Evolutionary conservation across 2,113 vertebrate species (phyloP), one percentile per base, ranked within the genome.

Genomic region (Upupa epops): DNA sequence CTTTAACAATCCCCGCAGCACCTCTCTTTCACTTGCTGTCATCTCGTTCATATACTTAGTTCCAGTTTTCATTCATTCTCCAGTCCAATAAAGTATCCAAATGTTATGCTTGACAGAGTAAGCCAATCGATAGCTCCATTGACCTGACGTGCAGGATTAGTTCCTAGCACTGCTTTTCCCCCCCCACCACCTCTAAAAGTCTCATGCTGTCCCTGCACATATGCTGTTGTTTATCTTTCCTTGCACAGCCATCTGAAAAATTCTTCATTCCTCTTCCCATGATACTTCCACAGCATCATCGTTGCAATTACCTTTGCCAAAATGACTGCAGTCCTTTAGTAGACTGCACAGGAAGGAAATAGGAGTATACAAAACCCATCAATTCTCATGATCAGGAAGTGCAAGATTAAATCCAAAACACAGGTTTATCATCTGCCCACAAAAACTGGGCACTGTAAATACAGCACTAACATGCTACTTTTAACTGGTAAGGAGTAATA

Each of bases 191-290:
- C n/a, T n/a, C 61, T 83, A 78, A 37, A 83, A 86, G 73, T 75
- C 60, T 46, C 63, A 31, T 20, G 45, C 19, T 90, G 68, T 58
- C 71, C 77, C 54, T 91, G 40, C 85, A 70, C 24, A 73, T 51
- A 83, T 1, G 22, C 34, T 88, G 74, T 13, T 89, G 63, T 61
- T 90, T 66, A 75, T 72, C n/a, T 78, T 86, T 61, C 80, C 52
- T 88, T 86, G 84, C 1, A 24, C 22, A 42, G 31, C 36, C 70
- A 90, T 64, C 54, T 78, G 70, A 93, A 86, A 83, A 40, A 88
- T 64, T 72, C 66, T 75, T 81, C 32, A 26, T 65, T 94, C 69
- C 54, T 88, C 77, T 90, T 86, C 88, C 70, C 59, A 64, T 93
- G 86, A 75, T 28, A 56, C 51, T 88, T 86, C 59, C 74, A 79